Evolutionary conservation across 2,888 invertebrate genomes (phyloP).

Genomic region (Conistra vaccinii): DNA sequence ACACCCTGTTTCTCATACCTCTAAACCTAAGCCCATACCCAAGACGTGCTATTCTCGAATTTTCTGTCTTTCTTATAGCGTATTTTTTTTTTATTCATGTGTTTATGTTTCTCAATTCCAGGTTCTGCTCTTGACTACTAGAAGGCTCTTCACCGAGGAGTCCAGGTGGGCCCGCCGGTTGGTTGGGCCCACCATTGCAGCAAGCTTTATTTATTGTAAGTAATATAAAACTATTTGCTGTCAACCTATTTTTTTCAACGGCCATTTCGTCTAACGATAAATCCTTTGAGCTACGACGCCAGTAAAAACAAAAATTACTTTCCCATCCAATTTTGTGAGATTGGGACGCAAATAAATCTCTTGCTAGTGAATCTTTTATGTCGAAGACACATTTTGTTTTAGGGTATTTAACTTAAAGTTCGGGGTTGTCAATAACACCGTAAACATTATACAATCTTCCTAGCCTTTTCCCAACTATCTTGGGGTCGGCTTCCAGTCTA

Average conservation of each 20-base stretch:
- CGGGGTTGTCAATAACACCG: too few relatives aligned
- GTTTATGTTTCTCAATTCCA: conserved; percentile 71
- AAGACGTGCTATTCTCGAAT: not conserved
- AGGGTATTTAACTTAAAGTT: not conserved
- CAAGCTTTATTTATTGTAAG: conserved; percentile 33
- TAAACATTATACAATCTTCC: too few relatives aligned
- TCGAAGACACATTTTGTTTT: not conserved
- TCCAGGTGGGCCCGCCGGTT: conserved; percentile 80
- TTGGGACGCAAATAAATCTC: conserved; percentile 35
- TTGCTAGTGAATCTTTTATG: conserved; percentile 33
- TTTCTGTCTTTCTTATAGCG: accelerated
- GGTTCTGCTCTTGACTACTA: conserved; percentile 61
- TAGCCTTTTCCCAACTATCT: too few relatives aligned
- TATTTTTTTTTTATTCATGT: too few relatives aligned
- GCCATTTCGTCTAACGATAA: conserved; percentile 32
- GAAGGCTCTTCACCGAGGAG: conserved; percentile 51
- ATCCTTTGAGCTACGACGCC: conserved; percentile 31
- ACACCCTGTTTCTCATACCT: too few relatives aligned
- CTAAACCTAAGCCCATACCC: too few relatives aligned
- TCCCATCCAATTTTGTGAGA: conserved; percentile 19
- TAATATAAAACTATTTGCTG: conserved; percentile 25
- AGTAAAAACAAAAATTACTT: conserved; percentile 50
- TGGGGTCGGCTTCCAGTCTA: too few relatives aligned
- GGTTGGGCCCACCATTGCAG: conserved; percentile 81
- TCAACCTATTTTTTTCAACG: conserved; percentile 8